A percentile compares a stretch with the other conserved stretches of the same genome.
phyloP scores from a whole-genome alignment of 2,113 vertebrate genomes.

The Bungarus multicinctus region DNA sequence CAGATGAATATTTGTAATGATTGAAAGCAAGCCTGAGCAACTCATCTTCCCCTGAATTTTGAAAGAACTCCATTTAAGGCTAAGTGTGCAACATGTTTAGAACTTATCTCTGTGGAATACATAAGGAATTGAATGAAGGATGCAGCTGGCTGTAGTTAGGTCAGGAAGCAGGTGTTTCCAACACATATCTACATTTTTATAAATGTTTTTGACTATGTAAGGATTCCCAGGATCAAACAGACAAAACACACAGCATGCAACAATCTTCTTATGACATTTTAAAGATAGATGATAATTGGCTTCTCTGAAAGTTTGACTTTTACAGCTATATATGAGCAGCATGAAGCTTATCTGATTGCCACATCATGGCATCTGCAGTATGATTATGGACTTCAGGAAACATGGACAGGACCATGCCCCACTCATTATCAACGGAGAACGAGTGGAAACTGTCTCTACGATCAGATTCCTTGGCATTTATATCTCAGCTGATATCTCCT shows the following conservation, averaged over 20 bases:
- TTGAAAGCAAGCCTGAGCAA: not conserved
- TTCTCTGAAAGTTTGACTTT: not conserved
- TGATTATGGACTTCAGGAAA: too few species aligned
- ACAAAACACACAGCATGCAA: not conserved
- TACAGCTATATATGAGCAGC: not conserved
- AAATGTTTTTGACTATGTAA: not conserved
- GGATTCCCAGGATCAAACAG: not conserved
- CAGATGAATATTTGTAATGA: not conserved
- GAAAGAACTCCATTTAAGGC: not conserved
- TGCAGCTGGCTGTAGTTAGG: not conserved
- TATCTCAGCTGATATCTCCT: too few species aligned
- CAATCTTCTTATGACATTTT: not conserved
- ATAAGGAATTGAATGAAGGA: not conserved
- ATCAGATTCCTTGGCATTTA: too few species aligned
- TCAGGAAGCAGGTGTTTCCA: not conserved
- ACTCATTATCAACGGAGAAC: too few species aligned
- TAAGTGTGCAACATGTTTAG: not conserved
- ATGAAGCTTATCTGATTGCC: not conserved
- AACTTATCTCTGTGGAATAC: not conserved
- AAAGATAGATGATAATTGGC: not conserved
- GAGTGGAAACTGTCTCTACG: too few species aligned
- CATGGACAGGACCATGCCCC: too few species aligned
- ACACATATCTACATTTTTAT: not conserved
- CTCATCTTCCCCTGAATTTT: not conserved
- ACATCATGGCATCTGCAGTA: not conserved